Evolutionary conservation across 2,888 invertebrate species (phyloP), one percentile per base, ranked within the genome.

Genomic region (Acholoe squamosa): DNA sequence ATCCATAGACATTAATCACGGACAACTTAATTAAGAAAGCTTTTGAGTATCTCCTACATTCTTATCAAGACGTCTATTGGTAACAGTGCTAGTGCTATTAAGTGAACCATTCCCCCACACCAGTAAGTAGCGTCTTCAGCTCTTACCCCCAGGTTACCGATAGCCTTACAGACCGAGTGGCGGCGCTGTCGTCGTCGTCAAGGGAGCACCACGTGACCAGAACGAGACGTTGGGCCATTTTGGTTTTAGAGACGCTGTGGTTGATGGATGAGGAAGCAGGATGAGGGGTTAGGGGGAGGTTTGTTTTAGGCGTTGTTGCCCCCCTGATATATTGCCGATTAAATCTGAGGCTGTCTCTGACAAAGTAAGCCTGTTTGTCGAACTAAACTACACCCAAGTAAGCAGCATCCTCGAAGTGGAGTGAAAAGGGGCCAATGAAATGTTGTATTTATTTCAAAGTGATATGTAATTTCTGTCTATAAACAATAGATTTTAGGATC

Each of bases 261-360:
- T n/a, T 61, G 61, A 61, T 61, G 61, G 61, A 61, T 61, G 61
- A 61, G 61, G 61, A n/a, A 0, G 22, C 61, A n/a, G 61, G 61
- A 61, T 7, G 61, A 61, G 61, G n/a, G 61, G 61, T 19, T 61
- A 3, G 61, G 19, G 61, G 61, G n/a, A n/a, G 22, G 61, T 61
- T 19, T 61, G 61, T 61, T 61, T 61, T 61, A 61, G n/a, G 61
- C 61, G 61, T 61, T 61, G 61, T 61, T n/a, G 61, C 12, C 19
- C 22, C 22, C n/a, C 61, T 61, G 61, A 61, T 61, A 61, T 61
- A 61, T 61, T 19, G n/a, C 22, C n/a, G 61, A 61, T 61, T 61
- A 61, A 61, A 61, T 61, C 61, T 61, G 12, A 61, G 61, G n/a
- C 61, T 61, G 61, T 61, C 61, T 61, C 61, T 61, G 61, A 61